These are phyloP conservation scores for Leucophora obtusa DNA, from an alignment of 2,888 invertebrate species.

Conservation along the genomic window DNA sequence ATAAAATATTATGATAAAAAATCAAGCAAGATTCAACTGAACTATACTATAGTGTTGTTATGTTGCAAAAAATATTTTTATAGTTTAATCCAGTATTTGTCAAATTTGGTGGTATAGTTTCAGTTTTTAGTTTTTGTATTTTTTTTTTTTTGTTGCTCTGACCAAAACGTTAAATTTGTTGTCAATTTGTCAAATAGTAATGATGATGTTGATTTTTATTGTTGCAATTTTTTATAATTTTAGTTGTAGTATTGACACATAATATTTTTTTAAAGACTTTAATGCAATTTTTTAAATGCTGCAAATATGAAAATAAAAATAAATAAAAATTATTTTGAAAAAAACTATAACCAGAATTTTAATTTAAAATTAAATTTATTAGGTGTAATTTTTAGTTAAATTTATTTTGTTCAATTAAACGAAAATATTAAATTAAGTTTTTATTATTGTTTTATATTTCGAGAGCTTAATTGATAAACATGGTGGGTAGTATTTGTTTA, in stretches of 20 bases:
- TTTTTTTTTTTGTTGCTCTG: conserved; percentile 10
- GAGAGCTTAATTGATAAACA: too few species aligned
- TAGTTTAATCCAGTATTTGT: conserved; percentile 45
- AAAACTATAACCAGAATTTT: neutral
- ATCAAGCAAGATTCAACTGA: conserved; percentile 24
- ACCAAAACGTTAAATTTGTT: conserved; percentile 31
- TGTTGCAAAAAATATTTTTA: conserved; percentile 1
- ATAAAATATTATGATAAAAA: conserved; percentile 42
- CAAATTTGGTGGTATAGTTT: conserved; percentile 39
- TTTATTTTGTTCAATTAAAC: neutral
- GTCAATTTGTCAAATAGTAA: conserved; percentile 56
- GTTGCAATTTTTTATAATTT: conserved; percentile 19
- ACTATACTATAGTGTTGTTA: neutral
- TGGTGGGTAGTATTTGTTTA: too few species aligned
- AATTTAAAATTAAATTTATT: neutral
- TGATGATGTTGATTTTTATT: conserved; percentile 38
- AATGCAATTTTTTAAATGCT: neutral
- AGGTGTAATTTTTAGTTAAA: neutral
- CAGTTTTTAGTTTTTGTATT: conserved; percentile 7
- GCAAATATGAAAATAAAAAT: neutral
- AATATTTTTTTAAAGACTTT: conserved; percentile 16
- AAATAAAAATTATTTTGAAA: neutral
- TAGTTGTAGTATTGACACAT: neutral
- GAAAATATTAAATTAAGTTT: neutral
- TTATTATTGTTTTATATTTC: neutral